Percentiles rank a stretch among this genome's conserved stretches.
These are phyloP conservation scores for Notarius quadriscutis DNA, from an alignment of 2,113 vertebrate species.

Conservation along the genomic window DNA sequence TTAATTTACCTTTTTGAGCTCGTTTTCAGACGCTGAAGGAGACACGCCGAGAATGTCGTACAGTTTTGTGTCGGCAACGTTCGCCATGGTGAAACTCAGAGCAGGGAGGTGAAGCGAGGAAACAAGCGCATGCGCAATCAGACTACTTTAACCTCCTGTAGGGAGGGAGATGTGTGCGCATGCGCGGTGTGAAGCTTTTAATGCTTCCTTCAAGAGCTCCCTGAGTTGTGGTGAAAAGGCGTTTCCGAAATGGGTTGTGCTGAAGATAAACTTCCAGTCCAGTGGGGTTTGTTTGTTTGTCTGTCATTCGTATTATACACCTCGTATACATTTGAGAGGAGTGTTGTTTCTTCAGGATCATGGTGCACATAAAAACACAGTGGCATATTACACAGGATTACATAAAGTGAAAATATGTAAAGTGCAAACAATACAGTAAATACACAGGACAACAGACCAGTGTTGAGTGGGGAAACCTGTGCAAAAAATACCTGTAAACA, in stretches of 20 bases:
- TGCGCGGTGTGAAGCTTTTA: neutral
- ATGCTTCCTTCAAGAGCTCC: neutral
- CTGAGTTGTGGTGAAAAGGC: neutral
- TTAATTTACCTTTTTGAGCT: conserved; percentile 86
- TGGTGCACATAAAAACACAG: neutral
- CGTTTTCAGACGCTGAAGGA: conserved; percentile 87
- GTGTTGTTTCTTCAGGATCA: neutral
- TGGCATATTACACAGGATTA: neutral
- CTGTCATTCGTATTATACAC: neutral
- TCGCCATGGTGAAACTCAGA: conserved; percentile 80
- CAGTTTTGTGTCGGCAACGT: conserved; percentile 88
- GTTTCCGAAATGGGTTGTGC: neutral
- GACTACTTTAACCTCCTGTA: conserved; percentile 45
- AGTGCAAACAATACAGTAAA: neutral
- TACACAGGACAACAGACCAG: neutral
- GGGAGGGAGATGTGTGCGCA: neutral
- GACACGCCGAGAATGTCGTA: conserved; percentile 94
- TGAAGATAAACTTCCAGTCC: too few species aligned
- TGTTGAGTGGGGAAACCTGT: neutral
- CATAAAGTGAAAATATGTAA: too few species aligned
- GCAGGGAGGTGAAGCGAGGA: conserved; percentile 57
- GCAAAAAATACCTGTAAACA: neutral
- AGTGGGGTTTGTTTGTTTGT: neutral
- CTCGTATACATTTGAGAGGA: neutral
- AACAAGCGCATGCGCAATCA: conserved; percentile 45